A percentile compares a stretch with the other conserved stretches of the same genome.
These are phyloP conservation scores for Stomorhina lunata DNA, from an alignment of 2,888 invertebrate species.

Conservation along the genomic window DNA sequence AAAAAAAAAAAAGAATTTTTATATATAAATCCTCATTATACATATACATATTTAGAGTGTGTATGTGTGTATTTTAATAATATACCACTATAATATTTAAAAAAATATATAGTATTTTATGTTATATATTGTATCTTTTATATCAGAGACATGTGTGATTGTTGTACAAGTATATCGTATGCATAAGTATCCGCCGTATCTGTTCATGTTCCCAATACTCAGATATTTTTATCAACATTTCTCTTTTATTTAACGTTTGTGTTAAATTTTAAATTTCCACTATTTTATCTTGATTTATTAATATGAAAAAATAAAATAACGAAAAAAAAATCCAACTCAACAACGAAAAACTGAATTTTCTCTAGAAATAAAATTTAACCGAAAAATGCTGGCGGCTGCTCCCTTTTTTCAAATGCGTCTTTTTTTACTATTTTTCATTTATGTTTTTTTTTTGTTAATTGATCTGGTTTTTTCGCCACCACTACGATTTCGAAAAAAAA, in stretches of 20 bases:
- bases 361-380: conserved; percentile 58
- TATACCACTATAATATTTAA: conserved; percentile 19
- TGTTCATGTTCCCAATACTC: conserved; percentile 51
- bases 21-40: not conserved
- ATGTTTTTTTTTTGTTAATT: conserved; percentile 59
- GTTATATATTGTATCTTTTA: no score
- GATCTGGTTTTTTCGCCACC: conserved; percentile 61
- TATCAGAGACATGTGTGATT: not conserved
- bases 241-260: conserved; percentile 60
- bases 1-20: not conserved
- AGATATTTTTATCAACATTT: conserved; percentile 63
- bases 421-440: conserved; percentile 29
- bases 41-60: no score
- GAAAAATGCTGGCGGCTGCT: conserved; percentile 63
- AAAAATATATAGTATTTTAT: no score
- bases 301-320: conserved; percentile 42
- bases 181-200: not conserved
- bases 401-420: conserved; percentile 55
- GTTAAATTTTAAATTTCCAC: conserved; percentile 63
- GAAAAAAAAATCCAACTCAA: conserved; percentile 12
- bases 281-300: conserved; percentile 66
- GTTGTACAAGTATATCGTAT: not conserved
- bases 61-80: not conserved
- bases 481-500: conserved; percentile 33
- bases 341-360: conserved; percentile 52